These are phyloP conservation scores for Tapirus terrestris DNA, from an alignment of 2,113 vertebrate genomes.

Conservation along the genomic window DNA sequence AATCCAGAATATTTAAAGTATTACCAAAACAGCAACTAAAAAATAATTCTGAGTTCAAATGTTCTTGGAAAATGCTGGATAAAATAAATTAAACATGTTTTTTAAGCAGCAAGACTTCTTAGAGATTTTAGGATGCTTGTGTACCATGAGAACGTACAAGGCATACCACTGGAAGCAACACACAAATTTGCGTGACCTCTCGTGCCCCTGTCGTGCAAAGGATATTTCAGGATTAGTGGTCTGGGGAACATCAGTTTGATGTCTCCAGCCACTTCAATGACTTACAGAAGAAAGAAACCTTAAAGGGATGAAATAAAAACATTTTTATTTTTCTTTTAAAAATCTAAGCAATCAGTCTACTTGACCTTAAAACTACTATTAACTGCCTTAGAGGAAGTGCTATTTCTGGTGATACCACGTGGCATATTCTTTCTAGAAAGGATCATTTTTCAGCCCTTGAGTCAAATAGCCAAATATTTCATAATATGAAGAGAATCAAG, in stretches of 20 bases:
- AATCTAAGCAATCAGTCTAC: not conserved
- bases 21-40: constrained; percentile 16
- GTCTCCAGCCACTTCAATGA: constrained; percentile 2
- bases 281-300: not conserved
- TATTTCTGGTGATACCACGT: not conserved
- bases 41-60: constrained; percentile 23
- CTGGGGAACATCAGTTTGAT: not conserved
- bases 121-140: not conserved
- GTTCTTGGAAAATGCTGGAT: constrained; percentile 6
- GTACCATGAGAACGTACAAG: not conserved
- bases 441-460: not conserved
- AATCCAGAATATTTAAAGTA: not conserved
- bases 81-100: not conserved
- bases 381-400: not conserved
- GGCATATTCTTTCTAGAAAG: not conserved
- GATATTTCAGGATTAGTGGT: not conserved
- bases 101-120: not conserved
- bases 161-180: not conserved
- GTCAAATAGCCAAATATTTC: not conserved
- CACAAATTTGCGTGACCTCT: not conserved
- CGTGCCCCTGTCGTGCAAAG: not conserved
- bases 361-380: constrained; percentile 10
- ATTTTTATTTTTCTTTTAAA: constrained; percentile 36
- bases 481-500: not conserved
- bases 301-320: not conserved